A percentile compares a stretch with the other conserved stretches of the same genome.
phyloP scores from a whole-genome alignment of 2,113 vertebrate genomes.

The Illadopsis cleaveri region DNA sequence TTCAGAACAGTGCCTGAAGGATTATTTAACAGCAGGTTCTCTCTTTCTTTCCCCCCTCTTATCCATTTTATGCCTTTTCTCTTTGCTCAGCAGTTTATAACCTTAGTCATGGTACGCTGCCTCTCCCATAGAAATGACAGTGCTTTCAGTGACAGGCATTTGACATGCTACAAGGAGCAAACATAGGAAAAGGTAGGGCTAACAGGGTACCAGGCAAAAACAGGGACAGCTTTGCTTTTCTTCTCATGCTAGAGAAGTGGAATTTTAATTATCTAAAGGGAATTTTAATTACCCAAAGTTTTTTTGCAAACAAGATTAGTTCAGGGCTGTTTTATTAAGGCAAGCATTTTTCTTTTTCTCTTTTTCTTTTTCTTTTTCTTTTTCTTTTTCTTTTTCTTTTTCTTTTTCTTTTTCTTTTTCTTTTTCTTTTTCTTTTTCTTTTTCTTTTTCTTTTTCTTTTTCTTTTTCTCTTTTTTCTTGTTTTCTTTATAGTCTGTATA shows the following conservation, averaged over 20 bases:
- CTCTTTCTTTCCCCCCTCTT: fast-evolving
- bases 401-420: no score
- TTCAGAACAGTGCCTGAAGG: background rate
- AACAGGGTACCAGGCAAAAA: background rate
- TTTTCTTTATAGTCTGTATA: background rate
- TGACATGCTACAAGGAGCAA: background rate
- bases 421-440: no score
- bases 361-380: no score
- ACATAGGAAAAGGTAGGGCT: background rate
- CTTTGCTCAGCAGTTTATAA: conserved; percentile 31
- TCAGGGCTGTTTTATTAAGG: background rate
- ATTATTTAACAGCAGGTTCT: conserved; percentile 32
- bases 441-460: no score
- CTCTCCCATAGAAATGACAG: background rate
- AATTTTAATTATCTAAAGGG: background rate
- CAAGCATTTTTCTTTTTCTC: background rate
- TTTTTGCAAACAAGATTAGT: background rate
- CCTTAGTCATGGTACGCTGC: background rate
- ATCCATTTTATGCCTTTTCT: conserved; percentile 15
- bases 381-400: no score
- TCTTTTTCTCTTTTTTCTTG: background rate
- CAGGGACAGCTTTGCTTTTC: background rate
- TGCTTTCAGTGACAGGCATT: background rate
- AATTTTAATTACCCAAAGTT: background rate
- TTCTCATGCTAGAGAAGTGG: background rate